Evolutionary conservation across 2,113 vertebrate genomes (phyloP).

Genomic region (Sakesphorus luctuosus): DNA sequence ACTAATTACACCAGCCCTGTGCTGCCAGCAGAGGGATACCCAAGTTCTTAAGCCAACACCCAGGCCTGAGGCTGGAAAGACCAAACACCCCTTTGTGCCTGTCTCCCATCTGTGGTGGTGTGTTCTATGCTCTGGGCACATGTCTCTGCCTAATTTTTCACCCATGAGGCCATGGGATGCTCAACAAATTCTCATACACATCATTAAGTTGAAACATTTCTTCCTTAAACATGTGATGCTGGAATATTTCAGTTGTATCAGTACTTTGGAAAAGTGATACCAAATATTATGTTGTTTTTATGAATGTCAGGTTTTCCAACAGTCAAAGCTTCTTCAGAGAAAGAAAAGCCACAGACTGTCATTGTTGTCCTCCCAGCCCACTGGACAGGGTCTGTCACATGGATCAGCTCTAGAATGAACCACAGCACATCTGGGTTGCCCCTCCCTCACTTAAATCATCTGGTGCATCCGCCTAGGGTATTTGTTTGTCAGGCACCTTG

Average conservation of each 20-base stretch:
- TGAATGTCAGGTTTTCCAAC: background rate
- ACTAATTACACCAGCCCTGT: background rate
- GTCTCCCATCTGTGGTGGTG: background rate
- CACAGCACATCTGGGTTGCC: accelerated
- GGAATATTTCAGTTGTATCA: background rate
- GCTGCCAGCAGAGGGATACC: background rate
- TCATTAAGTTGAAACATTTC: background rate
- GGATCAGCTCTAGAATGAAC: background rate
- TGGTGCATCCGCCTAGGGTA: background rate
- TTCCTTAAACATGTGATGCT: background rate
- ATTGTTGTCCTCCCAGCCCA: background rate
- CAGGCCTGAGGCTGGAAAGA: background rate
- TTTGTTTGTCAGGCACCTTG: background rate
- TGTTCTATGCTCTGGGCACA: accelerated
- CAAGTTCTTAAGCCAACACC: background rate
- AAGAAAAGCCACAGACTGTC: background rate
- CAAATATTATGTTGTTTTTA: accelerated
- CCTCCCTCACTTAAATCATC: background rate
- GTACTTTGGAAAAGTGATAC: background rate
- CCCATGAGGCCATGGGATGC: background rate
- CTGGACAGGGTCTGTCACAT: background rate
- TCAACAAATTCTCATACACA: background rate
- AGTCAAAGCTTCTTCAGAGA: background rate
- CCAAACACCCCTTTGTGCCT: background rate
- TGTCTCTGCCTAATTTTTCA: background rate